Conservation (phyloP, 2,888 invertebrate genomes). For the Erynnis tages region DNA sequence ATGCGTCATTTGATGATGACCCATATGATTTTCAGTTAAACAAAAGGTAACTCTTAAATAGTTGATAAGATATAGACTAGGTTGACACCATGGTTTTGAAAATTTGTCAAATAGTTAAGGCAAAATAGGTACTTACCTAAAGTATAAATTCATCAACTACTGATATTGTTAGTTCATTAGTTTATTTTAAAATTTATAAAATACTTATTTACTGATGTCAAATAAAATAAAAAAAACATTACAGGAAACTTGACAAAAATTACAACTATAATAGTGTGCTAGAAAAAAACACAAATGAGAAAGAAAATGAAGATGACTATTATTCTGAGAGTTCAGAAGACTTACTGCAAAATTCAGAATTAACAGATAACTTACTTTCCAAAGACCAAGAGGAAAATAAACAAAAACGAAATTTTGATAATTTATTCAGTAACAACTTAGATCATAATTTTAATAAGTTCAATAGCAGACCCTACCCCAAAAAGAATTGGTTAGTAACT, state of each 20-base stretch:
- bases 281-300: neutral
- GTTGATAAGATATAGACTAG: no score
- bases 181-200: no score
- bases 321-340: neutral
- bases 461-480: neutral
- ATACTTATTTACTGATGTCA: no score
- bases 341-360: neutral
- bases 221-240: no score
- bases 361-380: neutral
- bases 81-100: no score
- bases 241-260: neutral
- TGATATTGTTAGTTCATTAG: no score
- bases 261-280: slow-evolving; percentile 6
- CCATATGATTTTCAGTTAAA: neutral
- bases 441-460: neutral
- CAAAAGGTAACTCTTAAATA: neutral
- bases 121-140: no score
- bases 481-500: slow-evolving; percentile 5
- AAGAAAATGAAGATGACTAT: slow-evolving; percentile 1
- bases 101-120: no score
- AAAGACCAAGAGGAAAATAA: neutral
- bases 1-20: neutral
- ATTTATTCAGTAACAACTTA: neutral
- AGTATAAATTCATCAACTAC: no score
- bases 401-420: neutral